Percentiles rank a stretch among this genome's conserved stretches.
phyloP scores from a whole-genome alignment of 2,113 vertebrate species.

The Pteronura brasiliensis region DNA sequence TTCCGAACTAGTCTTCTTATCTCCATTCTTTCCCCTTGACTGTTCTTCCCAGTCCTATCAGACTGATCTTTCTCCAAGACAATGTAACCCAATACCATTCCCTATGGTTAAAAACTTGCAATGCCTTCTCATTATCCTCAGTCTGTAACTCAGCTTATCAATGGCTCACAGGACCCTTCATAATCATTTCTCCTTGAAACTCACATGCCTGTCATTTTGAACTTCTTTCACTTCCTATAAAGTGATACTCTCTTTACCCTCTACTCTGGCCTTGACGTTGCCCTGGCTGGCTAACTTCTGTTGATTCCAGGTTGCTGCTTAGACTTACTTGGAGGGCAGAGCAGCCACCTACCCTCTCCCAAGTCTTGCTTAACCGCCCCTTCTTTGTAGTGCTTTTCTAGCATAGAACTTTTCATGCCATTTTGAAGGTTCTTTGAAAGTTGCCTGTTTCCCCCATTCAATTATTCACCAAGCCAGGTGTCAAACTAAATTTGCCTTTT shows the following conservation, averaged over 20 bases:
- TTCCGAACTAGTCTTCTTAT: not conserved
- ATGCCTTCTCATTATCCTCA: not conserved
- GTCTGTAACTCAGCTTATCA: not conserved
- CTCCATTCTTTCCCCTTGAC: not conserved
- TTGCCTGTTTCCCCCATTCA: not conserved
- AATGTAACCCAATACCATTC: not conserved
- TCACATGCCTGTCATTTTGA: not conserved
- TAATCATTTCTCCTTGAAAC: not conserved
- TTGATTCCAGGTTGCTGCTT: not conserved
- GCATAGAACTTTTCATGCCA: not conserved
- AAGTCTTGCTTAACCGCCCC: not conserved
- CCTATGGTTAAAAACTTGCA: not conserved
- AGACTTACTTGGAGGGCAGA: not conserved
- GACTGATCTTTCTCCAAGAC: not conserved
- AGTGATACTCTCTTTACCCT: not conserved
- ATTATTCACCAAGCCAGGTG: not conserved
- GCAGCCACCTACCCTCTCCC: not conserved
- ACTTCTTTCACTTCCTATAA: not conserved
- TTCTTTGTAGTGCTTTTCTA: not conserved
- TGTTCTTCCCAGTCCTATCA: not conserved
- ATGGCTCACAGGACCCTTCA: not conserved
- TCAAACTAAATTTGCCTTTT: not conserved
- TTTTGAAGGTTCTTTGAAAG: not conserved
- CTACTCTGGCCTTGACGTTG: not conserved
- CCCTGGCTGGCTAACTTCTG: not conserved